These are phyloP conservation scores for Geothlypis trichas DNA, from an alignment of 2,113 vertebrate species.

Conservation along the genomic window DNA sequence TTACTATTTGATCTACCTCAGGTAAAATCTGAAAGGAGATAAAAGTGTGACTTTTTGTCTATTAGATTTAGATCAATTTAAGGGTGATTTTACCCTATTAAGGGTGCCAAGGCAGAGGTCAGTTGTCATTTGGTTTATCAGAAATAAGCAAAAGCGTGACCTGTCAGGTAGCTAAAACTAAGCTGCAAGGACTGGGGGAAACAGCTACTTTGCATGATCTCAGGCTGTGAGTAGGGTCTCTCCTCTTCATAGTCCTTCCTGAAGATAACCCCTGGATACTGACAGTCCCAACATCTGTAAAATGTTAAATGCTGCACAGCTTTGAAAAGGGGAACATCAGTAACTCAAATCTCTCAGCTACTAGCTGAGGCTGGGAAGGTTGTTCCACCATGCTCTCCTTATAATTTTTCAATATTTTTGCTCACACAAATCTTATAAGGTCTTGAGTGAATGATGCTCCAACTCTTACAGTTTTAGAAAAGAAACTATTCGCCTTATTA, in stretches of 20 bases:
- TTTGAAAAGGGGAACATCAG: neutral
- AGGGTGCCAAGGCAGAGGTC: neutral
- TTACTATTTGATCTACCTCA: neutral
- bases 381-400: neutral
- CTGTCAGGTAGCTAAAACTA: neutral
- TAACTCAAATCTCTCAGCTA: neutral
- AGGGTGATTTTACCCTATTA: neutral
- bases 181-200: rapidly evolving
- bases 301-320: neutral
- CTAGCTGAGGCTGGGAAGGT: neutral
- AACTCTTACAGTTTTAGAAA: neutral
- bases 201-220: neutral
- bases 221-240: rapidly evolving
- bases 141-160: neutral
- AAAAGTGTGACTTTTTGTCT: rapidly evolving
- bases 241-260: neutral
- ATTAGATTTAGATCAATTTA: neutral
- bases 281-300: rapidly evolving
- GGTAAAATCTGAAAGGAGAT: neutral
- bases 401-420: neutral
- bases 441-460: neutral
- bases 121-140: neutral
- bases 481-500: neutral
- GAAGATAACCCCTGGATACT: neutral
- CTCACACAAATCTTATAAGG: neutral